Percentiles rank a stretch among this genome's conserved stretches.
phyloP scores from a whole-genome alignment of 2,888 invertebrate genomes.

The Baronia brevicornis region DNA sequence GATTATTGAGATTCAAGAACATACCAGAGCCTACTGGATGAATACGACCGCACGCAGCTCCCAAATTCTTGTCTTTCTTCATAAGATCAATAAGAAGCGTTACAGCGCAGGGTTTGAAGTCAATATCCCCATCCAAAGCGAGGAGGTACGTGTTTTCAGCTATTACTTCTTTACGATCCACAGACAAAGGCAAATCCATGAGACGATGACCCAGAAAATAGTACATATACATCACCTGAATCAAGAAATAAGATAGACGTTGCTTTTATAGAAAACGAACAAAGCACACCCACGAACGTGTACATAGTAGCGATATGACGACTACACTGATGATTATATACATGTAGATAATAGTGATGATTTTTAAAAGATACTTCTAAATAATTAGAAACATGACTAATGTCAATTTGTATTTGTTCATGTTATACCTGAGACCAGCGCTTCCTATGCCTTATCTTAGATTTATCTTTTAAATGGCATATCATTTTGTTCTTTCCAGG shows the following conservation, averaged over 20 bases:
- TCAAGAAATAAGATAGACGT: too few relatives aligned
- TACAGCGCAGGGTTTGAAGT: constrained; percentile 88
- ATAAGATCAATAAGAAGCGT: constrained; percentile 87
- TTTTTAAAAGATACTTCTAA: too few relatives aligned
- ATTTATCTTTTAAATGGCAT: constrained; percentile 92
- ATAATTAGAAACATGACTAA: too few relatives aligned
- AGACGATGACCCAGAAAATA: constrained; percentile 88
- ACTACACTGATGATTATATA: too few relatives aligned
- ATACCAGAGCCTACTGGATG: constrained; percentile 86
- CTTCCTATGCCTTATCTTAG: constrained; percentile 91
- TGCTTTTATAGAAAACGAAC: too few relatives aligned
- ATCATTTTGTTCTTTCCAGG: constrained; percentile 90
- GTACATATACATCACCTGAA: constrained; percentile 93
- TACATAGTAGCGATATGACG: too few relatives aligned
- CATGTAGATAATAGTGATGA: too few relatives aligned
- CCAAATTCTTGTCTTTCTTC: constrained; percentile 87
- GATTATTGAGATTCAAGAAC: constrained; percentile 13
- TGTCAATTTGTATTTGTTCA: neutral
- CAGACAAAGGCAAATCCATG: constrained; percentile 79
- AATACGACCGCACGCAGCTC: constrained; percentile 92
- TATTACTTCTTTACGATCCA: constrained; percentile 77
- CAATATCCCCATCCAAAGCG: constrained; percentile 92
- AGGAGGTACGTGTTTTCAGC: constrained; percentile 89
- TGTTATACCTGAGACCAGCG: constrained; percentile 89
- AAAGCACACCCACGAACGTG: too few relatives aligned